Percentiles rank a stretch among this genome's conserved stretches.
phyloP scores from a whole-genome alignment of 2,113 vertebrate genomes.

The Antennarius striatus region DNA sequence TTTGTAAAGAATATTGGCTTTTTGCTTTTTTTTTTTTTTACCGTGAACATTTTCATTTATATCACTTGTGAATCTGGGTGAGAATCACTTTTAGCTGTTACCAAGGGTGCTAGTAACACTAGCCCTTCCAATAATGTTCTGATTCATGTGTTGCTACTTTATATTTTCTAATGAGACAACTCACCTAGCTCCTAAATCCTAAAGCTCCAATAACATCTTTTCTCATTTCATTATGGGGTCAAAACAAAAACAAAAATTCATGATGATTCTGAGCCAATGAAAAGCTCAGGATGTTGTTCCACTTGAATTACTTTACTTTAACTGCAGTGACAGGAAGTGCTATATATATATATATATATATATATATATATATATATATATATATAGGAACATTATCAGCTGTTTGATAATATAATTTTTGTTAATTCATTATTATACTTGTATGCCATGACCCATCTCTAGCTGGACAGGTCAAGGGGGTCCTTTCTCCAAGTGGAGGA shows the following conservation, averaged over 20 bases:
- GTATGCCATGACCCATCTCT: conserved; percentile 38
- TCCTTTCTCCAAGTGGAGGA: conserved; percentile 55
- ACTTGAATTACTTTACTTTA: too few relatives aligned
- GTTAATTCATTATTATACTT: conserved; percentile 59
- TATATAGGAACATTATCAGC: too few relatives aligned
- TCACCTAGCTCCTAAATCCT: conserved; percentile 81
- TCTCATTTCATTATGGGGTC: conserved; percentile 79
- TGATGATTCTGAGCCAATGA: too few relatives aligned
- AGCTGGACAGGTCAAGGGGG: conserved; percentile 42
- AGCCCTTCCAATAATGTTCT: conserved; percentile 79
- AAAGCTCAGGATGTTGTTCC: too few relatives aligned
- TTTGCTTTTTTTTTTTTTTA: conserved; percentile 50
- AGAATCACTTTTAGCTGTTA: conserved; percentile 78
- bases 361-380: too few relatives aligned
- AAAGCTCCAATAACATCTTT: conserved; percentile 47
- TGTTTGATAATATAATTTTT: conserved; percentile 69
- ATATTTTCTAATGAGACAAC: conserved; percentile 89
- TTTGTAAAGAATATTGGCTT: conserved; percentile 80
- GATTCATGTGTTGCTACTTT: conserved; percentile 80
- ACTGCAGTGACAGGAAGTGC: too few relatives aligned
- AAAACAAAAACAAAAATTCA: conserved; percentile 10
- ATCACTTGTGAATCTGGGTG: conserved; percentile 70
- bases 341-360: too few relatives aligned
- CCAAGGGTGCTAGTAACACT: conserved; percentile 55
- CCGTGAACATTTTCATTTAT: conserved; percentile 36